Conservation (phyloP, 2,113 vertebrate species). For the Butorides virescens region DNA sequence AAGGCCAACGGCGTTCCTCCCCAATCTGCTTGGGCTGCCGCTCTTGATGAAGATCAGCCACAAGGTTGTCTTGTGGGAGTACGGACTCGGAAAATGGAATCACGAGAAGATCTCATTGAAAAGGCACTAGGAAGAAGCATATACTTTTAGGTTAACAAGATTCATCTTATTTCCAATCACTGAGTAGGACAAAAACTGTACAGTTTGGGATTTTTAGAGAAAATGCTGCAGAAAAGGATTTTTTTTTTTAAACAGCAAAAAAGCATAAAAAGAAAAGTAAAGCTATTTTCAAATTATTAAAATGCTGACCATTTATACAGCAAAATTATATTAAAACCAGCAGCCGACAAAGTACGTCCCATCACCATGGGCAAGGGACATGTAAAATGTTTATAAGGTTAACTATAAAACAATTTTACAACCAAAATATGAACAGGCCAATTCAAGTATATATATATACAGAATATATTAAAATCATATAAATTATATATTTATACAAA, state of each 20-base stretch:
- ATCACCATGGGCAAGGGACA: slow-evolving; percentile 44
- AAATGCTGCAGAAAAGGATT: not conserved
- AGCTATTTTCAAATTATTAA: slow-evolving; percentile 60
- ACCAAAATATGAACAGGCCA: slow-evolving; percentile 73
- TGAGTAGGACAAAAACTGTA: not conserved
- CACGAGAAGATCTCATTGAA: slow-evolving; percentile 25
- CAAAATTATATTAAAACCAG: slow-evolving; percentile 65
- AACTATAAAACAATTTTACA: slow-evolving; percentile 71
- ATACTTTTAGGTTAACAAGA: not conserved
- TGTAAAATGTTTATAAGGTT: slow-evolving; percentile 67
- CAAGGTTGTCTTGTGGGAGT: not conserved
- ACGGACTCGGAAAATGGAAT: not conserved
- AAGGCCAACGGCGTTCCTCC: not conserved
- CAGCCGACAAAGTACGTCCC: slow-evolving; percentile 62
- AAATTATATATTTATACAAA: slow-evolving; percentile 87
- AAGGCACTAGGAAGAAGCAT: slow-evolving; percentile 59
- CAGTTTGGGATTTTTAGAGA: not conserved
- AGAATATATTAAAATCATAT: slow-evolving; percentile 90
- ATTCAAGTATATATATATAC: slow-evolving; percentile 74
- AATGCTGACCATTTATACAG: slow-evolving; percentile 48
- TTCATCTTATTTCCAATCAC: not conserved
- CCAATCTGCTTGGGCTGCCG: not conserved
- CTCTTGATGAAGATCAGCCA: not conserved
- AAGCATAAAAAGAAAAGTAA: slow-evolving; percentile 50
- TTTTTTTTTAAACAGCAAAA: not conserved